phyloP scores from a whole-genome alignment of 2,113 vertebrate genomes.

The Prionailurus bengalensis region DNA sequence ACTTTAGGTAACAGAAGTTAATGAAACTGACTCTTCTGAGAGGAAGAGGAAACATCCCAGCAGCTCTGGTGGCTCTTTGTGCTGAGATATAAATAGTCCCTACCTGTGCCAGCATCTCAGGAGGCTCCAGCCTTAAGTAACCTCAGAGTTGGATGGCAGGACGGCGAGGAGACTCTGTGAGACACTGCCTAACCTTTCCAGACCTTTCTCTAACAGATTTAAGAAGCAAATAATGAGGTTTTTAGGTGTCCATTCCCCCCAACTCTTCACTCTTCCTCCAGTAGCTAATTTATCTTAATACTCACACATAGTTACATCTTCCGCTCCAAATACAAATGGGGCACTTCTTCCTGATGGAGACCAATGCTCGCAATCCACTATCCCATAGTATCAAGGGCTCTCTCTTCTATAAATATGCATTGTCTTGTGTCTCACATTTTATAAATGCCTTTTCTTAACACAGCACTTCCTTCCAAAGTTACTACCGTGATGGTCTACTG shows the following conservation, averaged over 20 bases:
- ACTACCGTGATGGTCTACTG: neutral
- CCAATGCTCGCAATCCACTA: neutral
- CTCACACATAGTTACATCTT: neutral
- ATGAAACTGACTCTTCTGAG: neutral
- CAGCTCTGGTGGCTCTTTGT: neutral
- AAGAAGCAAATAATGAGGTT: neutral
- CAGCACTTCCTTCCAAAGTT: neutral
- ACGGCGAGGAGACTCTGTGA: neutral
- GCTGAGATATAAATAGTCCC: neutral
- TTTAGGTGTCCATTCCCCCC: neutral
- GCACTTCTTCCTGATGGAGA: neutral
- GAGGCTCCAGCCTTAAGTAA: neutral
- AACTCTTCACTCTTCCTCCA: neutral
- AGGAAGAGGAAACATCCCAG: neutral
- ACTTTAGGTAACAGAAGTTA: neutral
- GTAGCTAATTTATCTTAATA: neutral
- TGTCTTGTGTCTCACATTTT: neutral
- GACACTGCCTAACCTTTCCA: neutral
- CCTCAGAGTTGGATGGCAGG: neutral
- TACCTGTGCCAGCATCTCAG: neutral
- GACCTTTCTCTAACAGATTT: neutral
- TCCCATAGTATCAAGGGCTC: neutral
- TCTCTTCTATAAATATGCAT: neutral
- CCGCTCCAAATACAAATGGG: neutral
- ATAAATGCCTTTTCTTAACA: neutral